phyloP scores from a whole-genome alignment of 1,140 invertebrate species.

The Potamilus streckersoni region DNA sequence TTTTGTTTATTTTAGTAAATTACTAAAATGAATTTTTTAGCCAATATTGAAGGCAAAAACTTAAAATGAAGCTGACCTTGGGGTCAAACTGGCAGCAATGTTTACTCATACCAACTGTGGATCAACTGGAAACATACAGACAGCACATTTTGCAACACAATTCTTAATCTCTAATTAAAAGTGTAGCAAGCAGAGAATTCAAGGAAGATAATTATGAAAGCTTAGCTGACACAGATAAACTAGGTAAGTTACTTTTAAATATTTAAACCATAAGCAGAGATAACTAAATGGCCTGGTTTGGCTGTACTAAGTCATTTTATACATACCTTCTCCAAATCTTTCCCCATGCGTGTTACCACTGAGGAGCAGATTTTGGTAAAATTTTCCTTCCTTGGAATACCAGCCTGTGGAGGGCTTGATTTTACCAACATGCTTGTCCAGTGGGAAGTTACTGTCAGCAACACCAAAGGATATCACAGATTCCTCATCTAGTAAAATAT shows the following conservation, averaged over 20 bases:
- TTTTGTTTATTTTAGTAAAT: too few species aligned
- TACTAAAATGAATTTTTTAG: too few species aligned
- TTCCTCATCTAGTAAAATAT: conserved; percentile 53
- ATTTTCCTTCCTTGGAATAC: conserved; percentile 56
- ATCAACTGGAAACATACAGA: background rate
- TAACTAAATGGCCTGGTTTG: too few species aligned
- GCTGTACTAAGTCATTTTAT: background rate
- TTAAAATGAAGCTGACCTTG: too few species aligned
- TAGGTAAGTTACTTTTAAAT: background rate
- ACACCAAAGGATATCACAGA: conserved; percentile 61
- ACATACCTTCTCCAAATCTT: conserved; percentile 53
- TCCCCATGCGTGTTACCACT: conserved; percentile 56
- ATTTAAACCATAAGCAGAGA: background rate
- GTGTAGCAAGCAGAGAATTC: too few species aligned
- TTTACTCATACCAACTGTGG: background rate
- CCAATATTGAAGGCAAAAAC: too few species aligned
- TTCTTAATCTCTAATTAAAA: too few species aligned
- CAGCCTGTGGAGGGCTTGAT: conserved; percentile 56
- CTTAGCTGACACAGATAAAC: background rate
- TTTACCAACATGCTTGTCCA: conserved; percentile 59
- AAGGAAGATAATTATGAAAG: background rate
- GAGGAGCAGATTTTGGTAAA: conserved; percentile 53
- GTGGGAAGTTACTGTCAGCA: conserved; percentile 45
- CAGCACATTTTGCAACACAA: too few species aligned
- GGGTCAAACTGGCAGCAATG: background rate